Percentiles rank a stretch among this genome's conserved stretches.
Evolutionary conservation across 1,140 invertebrate species (phyloP).

Genomic region (Zaprionus vittiger): DNA sequence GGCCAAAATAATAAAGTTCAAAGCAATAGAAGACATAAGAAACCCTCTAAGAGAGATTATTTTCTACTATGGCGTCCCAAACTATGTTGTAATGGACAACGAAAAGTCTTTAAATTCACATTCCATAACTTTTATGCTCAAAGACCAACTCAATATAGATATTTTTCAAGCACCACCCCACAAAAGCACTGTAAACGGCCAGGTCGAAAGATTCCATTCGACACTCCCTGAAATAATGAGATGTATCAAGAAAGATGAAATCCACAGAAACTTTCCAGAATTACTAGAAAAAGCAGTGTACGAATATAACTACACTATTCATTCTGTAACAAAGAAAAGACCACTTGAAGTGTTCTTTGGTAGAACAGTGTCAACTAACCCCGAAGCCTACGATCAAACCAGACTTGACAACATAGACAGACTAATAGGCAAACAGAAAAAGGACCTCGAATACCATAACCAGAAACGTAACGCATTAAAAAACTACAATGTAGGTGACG

Average conservation of each 20-base stretch:
- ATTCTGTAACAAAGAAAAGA: conserved; percentile 12
- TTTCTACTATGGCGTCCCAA: neutral
- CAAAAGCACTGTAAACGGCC: conserved; percentile 8
- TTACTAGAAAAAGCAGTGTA: neutral
- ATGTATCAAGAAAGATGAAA: conserved; percentile 2
- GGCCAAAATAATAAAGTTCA: conserved; percentile 1
- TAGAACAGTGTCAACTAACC: conserved; percentile 7
- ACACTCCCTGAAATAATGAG: conserved; percentile 11
- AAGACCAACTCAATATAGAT: conserved; percentile 8
- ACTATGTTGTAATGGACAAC: neutral
- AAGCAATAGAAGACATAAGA: conserved; percentile 6
- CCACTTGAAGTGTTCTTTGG: conserved; percentile 8
- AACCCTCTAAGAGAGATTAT: neutral
- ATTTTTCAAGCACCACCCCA: neutral
- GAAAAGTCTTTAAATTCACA: conserved; percentile 7
- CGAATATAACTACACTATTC: conserved; percentile 17
- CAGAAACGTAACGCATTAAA: conserved; percentile 1
- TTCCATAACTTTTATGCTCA: conserved; percentile 3
- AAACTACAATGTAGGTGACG: too few species aligned
- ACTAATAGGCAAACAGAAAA: neutral
- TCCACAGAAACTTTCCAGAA: conserved; percentile 3
- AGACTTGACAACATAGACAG: conserved; percentile 13
- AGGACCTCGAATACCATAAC: conserved; percentile 9
- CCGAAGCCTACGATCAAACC: neutral
- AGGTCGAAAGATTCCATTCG: conserved; percentile 8